Percentiles rank a stretch among this genome's conserved stretches.
Evolutionary conservation across 2,888 invertebrate species (phyloP).

Genomic region (Rhamnusium bicolor): DNA sequence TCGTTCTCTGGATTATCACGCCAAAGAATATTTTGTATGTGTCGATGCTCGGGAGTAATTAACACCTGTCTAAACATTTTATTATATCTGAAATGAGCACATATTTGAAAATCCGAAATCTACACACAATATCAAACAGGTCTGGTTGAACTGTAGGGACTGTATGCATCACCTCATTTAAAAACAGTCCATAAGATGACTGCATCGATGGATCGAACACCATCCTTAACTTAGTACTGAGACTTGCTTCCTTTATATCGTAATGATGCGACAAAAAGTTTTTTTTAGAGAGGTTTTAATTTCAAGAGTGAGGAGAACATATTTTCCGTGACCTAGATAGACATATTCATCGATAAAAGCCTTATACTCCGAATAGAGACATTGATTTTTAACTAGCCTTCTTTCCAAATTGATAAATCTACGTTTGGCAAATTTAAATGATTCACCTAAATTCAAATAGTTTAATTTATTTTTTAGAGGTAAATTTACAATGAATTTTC

Average conservation of each 20-base stretch:
- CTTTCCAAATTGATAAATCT: slow-evolving; percentile 14
- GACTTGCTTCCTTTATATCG: slow-evolving; percentile 35
- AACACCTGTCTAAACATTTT: too few species aligned
- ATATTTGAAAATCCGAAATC: too few species aligned
- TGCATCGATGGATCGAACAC: slow-evolving; percentile 36
- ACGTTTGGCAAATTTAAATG: background rate
- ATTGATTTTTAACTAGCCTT: background rate
- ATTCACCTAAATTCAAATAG: slow-evolving; percentile 17
- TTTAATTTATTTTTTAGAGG: background rate
- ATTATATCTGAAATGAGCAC: background rate
- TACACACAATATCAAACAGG: slow-evolving; percentile 29
- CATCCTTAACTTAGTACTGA: slow-evolving; percentile 36
- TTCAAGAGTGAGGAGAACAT: background rate
- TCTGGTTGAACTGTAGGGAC: slow-evolving; percentile 33
- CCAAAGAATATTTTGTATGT: too few species aligned
- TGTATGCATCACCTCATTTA: slow-evolving; percentile 25
- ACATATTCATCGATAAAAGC: slow-evolving; percentile 32
- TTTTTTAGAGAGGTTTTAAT: background rate
- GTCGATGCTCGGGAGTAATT: too few species aligned
- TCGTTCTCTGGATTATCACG: too few species aligned
- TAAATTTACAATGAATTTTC: background rate
- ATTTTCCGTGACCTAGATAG: slow-evolving; percentile 17
- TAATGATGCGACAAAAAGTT: slow-evolving; percentile 36
- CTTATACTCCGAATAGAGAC: slow-evolving; percentile 10
- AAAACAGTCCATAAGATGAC: slow-evolving; percentile 10